A percentile compares a stretch with the other conserved stretches of the same genome.
Conservation (phyloP, 2,888 invertebrate genomes). For the Amitus sp. region DNA sequence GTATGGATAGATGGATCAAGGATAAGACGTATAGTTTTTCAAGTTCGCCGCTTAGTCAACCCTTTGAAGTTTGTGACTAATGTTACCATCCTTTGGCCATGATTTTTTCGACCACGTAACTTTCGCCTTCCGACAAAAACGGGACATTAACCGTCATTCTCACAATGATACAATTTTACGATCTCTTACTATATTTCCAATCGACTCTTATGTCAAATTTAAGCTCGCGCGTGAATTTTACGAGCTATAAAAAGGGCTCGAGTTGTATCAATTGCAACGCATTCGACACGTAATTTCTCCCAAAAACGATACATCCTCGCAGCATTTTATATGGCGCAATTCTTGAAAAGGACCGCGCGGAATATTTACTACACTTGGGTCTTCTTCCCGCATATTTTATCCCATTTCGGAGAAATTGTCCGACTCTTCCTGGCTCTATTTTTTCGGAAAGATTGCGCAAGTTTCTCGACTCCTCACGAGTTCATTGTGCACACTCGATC, state of each 20-base stretch:
- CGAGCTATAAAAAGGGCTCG: constrained; percentile 35
- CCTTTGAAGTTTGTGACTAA: constrained; percentile 2
- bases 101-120: background rate
- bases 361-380: constrained; percentile 31
- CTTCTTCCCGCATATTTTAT: constrained; percentile 23
- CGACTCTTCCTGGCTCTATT: constrained; percentile 32
- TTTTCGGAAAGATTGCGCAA: constrained; percentile 33
- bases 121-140: too few relatives aligned
- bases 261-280: constrained; percentile 40
- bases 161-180: too few relatives aligned
- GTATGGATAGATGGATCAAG: constrained; percentile 50
- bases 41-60: constrained; percentile 37
- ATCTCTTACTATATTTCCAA: background rate
- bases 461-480: constrained; percentile 28
- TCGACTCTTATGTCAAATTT: background rate
- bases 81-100: background rate
- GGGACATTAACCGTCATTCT: too few relatives aligned
- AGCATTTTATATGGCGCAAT: too few relatives aligned
- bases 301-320: too few relatives aligned
- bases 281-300: constrained; percentile 45
- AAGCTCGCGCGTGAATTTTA: constrained; percentile 27
- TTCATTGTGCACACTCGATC: constrained; percentile 39
- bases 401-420: constrained; percentile 32
- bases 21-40: constrained; percentile 44
- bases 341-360: constrained; percentile 28